phyloP scores from a whole-genome alignment of 2,797 vertebrate species.

The Micromesistius poutassou region DNA sequence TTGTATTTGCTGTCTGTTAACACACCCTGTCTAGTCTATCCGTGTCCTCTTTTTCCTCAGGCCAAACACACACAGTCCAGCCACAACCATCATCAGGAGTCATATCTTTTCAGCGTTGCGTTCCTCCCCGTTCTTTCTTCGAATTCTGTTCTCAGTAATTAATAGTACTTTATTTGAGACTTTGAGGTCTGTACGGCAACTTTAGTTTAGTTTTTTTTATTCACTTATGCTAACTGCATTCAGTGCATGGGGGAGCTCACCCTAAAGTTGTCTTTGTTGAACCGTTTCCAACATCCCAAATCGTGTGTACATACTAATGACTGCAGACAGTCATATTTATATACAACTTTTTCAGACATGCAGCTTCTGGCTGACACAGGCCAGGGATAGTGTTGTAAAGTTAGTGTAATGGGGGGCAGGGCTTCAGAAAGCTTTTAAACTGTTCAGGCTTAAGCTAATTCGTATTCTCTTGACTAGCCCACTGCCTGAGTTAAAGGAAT shows the following conservation, averaged over 20 bases:
- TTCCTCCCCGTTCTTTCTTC: conserved; percentile 15
- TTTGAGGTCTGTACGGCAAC: conserved; percentile 26
- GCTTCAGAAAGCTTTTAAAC: background rate
- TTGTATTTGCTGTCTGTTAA: conserved; percentile 13
- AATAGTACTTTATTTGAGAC: conserved; percentile 24
- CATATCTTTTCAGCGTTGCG: background rate
- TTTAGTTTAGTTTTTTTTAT: conserved; percentile 7
- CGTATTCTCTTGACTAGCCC: background rate
- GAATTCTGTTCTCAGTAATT: conserved; percentile 18
- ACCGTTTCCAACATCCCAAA: background rate
- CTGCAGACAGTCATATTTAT: background rate
- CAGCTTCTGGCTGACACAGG: background rate
- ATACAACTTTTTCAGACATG: background rate
- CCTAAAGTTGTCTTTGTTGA: background rate
- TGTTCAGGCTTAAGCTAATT: background rate
- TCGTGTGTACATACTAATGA: background rate
- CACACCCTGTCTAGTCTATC: conserved; percentile 24
- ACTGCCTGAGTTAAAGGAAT: background rate
- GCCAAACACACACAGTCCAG: conserved; percentile 16
- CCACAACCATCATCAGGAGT: conserved; percentile 15
- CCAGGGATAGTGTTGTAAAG: background rate
- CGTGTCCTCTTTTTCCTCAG: conserved; percentile 14
- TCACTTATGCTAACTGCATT: background rate
- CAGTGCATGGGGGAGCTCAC: background rate
- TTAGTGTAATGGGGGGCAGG: background rate